Percentiles rank a stretch among this genome's conserved stretches.
These are phyloP conservation scores for Criorhina ranunculi DNA, from an alignment of 2,888 invertebrate genomes.

Conservation along the genomic window DNA sequence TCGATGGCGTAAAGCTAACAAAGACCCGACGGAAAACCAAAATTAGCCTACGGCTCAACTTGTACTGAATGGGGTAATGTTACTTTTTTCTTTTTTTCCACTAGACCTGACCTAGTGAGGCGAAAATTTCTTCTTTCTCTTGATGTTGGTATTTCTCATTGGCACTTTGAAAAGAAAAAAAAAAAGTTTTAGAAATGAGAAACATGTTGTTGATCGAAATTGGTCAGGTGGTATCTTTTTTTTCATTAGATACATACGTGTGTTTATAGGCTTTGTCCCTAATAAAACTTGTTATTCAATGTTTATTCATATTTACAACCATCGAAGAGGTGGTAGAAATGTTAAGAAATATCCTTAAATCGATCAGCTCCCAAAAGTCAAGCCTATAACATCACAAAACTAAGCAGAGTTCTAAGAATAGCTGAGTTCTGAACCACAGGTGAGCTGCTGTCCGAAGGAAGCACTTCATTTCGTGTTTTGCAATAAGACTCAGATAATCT, in stretches of 20 bases:
- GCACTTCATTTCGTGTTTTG: no score
- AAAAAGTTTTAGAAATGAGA: slow-evolving; percentile 17
- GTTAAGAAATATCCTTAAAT: no score
- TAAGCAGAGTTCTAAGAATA: no score
- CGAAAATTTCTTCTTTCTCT: slow-evolving; percentile 60
- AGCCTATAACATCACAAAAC: no score
- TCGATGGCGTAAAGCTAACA: slow-evolving; percentile 61
- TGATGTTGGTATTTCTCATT: slow-evolving; percentile 68
- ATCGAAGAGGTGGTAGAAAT: no score
- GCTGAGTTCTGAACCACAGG: no score
- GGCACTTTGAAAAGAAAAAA: slow-evolving; percentile 50
- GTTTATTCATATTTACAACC: no score
- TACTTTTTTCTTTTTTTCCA: slow-evolving; percentile 8
- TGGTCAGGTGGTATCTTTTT: slow-evolving; percentile 66
- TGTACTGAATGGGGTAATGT: slow-evolving; percentile 57
- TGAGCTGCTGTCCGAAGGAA: no score
- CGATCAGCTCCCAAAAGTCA: no score
- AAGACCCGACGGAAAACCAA: slow-evolving; percentile 46
- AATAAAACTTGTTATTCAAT: no score
- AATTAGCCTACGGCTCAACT: slow-evolving; percentile 65
- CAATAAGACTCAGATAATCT: no score
- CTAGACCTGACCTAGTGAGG: slow-evolving; percentile 66
- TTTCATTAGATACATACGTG: slow-evolving; percentile 34
- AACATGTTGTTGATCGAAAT: slow-evolving; percentile 64
- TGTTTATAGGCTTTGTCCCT: slow-evolving; percentile 31